Evolutionary conservation across 2,888 invertebrate genomes (phyloP).

Genomic region (Panopea generosa): DNA sequence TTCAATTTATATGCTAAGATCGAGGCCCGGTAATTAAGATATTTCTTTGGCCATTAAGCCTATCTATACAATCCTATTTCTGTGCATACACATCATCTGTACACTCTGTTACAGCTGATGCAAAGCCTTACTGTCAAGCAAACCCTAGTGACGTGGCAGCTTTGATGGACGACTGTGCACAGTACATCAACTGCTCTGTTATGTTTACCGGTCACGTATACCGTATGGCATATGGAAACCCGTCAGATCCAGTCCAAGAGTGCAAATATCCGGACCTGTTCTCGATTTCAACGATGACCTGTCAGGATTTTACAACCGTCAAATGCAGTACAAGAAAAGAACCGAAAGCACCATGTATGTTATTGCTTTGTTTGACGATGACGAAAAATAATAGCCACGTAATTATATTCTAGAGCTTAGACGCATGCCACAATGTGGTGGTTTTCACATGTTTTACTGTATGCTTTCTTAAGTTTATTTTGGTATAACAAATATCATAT

Average conservation of each 20-base stretch:
- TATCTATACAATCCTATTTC: too few relatives aligned
- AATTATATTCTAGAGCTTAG: too few relatives aligned
- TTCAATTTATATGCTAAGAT: too few relatives aligned
- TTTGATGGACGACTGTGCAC: slow-evolving; percentile 60
- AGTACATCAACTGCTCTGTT: slow-evolving; percentile 62
- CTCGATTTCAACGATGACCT: slow-evolving; percentile 52
- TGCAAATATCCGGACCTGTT: slow-evolving; percentile 67
- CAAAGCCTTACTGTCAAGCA: slow-evolving; percentile 54
- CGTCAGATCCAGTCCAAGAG: slow-evolving; percentile 39
- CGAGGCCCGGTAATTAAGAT: too few relatives aligned
- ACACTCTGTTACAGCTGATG: slow-evolving; percentile 67
- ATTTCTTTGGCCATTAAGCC: too few relatives aligned
- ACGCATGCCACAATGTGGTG: too few relatives aligned
- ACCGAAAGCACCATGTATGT: slow-evolving; percentile 67
- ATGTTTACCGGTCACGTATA: slow-evolving; percentile 5
- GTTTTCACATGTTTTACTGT: too few relatives aligned
- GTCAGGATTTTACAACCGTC: slow-evolving; percentile 61
- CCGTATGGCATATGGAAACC: slow-evolving; percentile 4
- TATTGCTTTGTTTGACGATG: background rate
- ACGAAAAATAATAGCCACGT: too few relatives aligned
- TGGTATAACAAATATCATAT: too few relatives aligned
- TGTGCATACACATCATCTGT: too few relatives aligned
- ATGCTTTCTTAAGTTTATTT: too few relatives aligned
- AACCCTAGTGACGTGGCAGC: slow-evolving; percentile 49
- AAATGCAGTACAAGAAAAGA: slow-evolving; percentile 59